These are phyloP conservation scores for Prinia subflava DNA, from an alignment of 2,113 vertebrate genomes.

Conservation along the genomic window DNA sequence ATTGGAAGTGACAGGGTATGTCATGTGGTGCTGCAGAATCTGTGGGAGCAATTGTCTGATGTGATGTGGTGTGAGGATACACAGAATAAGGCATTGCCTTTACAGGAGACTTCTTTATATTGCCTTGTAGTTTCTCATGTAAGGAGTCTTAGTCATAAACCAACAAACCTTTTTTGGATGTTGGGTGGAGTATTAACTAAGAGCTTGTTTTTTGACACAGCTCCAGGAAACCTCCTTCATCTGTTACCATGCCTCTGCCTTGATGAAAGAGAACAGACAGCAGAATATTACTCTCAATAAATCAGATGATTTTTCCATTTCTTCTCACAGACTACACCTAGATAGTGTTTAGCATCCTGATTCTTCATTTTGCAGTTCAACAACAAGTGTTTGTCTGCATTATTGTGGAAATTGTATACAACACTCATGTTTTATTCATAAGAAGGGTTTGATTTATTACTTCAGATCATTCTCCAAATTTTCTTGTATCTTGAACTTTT, in stretches of 20 bases:
- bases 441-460: background rate
- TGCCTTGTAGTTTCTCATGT: background rate
- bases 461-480: background rate
- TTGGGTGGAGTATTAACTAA: background rate
- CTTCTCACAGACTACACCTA: background rate
- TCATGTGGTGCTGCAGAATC: background rate
- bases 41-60: background rate
- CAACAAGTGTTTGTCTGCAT: background rate
- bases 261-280: background rate
- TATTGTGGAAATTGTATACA: background rate
- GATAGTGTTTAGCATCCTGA: background rate
- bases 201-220: background rate
- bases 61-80: background rate
- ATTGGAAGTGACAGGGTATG: background rate
- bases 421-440: background rate
- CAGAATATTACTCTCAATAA: background rate
- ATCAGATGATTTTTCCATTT: background rate
- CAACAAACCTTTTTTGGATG: background rate
- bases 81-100: background rate
- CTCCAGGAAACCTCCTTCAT: background rate
- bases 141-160: background rate
- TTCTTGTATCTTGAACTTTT: background rate
- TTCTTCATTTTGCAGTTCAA: background rate
- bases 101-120: background rate
- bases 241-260: background rate